Evolutionary conservation across 2,797 vertebrate genomes (phyloP), one percentile per base, ranked within the genome.

Genomic region (Sebastes elongatus): DNA sequence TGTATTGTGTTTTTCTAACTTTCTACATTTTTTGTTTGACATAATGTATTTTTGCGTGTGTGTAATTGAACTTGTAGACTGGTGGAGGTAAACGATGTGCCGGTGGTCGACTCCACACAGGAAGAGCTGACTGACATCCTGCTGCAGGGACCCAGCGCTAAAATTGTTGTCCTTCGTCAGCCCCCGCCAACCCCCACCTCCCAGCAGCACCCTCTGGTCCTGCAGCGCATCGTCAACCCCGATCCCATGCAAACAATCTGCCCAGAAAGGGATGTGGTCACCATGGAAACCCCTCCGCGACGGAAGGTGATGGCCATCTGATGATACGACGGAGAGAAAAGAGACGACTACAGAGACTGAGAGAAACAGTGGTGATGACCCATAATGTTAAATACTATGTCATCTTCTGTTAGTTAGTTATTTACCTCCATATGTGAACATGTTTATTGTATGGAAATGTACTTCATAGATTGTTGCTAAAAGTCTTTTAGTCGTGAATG

Each of bases 11-110:
- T 49, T 55, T 52, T 46, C 14, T 42, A 33, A 55, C 14, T 46
- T 61, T 53, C 8, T 6, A 7, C 6, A 56, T 11, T 0, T 2
- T 42, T 42, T 22, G 13, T 63, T 28, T 42, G 16, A 57, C 53
- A 38, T 42, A 30, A 1, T 56, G 7, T 27, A 2, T 35, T 55
- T 22, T 1, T 28, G 38, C 20, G 30, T 57, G 11, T 65, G 63
- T 49, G 16, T 22, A 0, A 13, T 1, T 57, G 25, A 10, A 20
- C 42, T 62, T 28, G 23, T 22, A 96, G 95, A 84, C 75, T 95
- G 59, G 85, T 95, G 89, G 95, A 96, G 85, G 94, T 96, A 71
- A 95, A 95, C 1, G 93, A 92, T 13, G 84, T 93, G n/a, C 69
- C 83, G 0, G 94, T 96, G 71, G 79, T 96, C 71, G 91, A 90